phyloP scores from a whole-genome alignment of 2,113 vertebrate genomes.

The Coptodon rendalli region DNA sequence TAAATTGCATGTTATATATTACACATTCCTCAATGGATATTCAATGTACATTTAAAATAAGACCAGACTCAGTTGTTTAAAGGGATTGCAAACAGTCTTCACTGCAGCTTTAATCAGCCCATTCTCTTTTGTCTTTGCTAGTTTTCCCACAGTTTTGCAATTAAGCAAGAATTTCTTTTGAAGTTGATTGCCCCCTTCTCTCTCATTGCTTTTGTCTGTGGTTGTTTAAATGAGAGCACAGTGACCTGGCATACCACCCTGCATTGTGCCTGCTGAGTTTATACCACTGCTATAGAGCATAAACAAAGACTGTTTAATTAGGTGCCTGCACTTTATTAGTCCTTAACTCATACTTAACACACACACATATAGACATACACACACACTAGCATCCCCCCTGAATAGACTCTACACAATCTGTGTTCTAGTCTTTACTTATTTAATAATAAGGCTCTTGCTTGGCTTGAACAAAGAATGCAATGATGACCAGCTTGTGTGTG shows the following conservation, averaged over 20 bases:
- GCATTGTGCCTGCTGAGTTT: conserved; percentile 55
- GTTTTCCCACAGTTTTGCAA: conserved; percentile 57
- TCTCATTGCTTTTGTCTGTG: conserved; percentile 48
- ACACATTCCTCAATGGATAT: neutral
- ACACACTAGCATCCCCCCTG: neutral
- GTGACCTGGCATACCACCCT: conserved; percentile 47
- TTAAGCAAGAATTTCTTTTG: conserved; percentile 60
- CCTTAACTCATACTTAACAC: conserved; percentile 66
- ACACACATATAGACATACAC: neutral
- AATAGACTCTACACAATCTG: conserved; percentile 29
- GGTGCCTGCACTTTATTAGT: conserved; percentile 68
- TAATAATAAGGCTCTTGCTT: conserved; percentile 57
- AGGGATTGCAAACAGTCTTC: neutral
- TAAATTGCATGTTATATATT: neutral
- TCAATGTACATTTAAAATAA: neutral
- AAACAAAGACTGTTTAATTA: conserved; percentile 77
- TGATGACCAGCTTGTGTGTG: conserved; percentile 14
- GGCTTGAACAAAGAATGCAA: conserved; percentile 43
- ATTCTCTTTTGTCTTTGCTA: conserved; percentile 27
- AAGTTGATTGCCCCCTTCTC: conserved; percentile 47
- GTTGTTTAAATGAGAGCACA: conserved; percentile 60
- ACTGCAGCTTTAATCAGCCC: conserved; percentile 34
- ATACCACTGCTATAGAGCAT: conserved; percentile 55
- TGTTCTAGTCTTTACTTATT: conserved; percentile 42
- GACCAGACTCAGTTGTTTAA: neutral